Evolutionary conservation across 2,888 invertebrate genomes (phyloP).

Genomic region (Brassicogethes aeneus): DNA sequence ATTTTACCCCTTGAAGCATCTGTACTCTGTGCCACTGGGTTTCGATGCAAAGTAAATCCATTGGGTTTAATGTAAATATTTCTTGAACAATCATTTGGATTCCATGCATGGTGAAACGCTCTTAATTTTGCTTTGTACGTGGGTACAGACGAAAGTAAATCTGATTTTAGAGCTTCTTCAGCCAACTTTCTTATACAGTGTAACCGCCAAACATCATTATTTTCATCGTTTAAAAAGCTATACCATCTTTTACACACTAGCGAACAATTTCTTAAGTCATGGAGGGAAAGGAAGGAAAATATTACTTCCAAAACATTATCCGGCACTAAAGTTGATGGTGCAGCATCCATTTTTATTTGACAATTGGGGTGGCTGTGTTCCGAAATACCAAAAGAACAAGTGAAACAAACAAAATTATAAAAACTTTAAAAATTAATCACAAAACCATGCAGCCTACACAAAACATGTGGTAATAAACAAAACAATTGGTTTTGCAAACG

Average conservation of each 20-base stretch:
- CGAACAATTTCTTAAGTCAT: slow-evolving; percentile 81
- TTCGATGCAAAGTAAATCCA: slow-evolving; percentile 95
- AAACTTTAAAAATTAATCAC: too few species aligned
- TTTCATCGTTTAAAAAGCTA: slow-evolving; percentile 81
- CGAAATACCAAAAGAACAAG: too few species aligned
- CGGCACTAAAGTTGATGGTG: slow-evolving; percentile 56
- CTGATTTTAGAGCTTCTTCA: slow-evolving; percentile 82
- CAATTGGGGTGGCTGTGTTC: too few species aligned
- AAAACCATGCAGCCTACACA: too few species aligned
- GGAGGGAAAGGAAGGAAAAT: slow-evolving; percentile 83
- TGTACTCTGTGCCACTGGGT: slow-evolving; percentile 97
- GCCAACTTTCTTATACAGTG: slow-evolving; percentile 82
- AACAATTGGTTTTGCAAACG: too few species aligned
- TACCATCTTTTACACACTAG: slow-evolving; percentile 93
- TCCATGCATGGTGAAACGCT: slow-evolving; percentile 95
- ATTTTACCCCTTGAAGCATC: slow-evolving; percentile 87
- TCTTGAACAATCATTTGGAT: slow-evolving; percentile 91
- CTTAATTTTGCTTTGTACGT: slow-evolving; percentile 90
- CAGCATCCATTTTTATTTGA: slow-evolving; percentile 44
- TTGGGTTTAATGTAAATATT: slow-evolving; percentile 95
- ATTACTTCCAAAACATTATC: slow-evolving; percentile 81
- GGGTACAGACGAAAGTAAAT: slow-evolving; percentile 77
- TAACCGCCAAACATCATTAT: slow-evolving; percentile 90
- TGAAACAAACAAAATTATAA: too few species aligned
- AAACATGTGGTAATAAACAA: too few species aligned